Conservation (phyloP, 2,888 invertebrate species). For the Drosophila fulvimacula region DNA sequence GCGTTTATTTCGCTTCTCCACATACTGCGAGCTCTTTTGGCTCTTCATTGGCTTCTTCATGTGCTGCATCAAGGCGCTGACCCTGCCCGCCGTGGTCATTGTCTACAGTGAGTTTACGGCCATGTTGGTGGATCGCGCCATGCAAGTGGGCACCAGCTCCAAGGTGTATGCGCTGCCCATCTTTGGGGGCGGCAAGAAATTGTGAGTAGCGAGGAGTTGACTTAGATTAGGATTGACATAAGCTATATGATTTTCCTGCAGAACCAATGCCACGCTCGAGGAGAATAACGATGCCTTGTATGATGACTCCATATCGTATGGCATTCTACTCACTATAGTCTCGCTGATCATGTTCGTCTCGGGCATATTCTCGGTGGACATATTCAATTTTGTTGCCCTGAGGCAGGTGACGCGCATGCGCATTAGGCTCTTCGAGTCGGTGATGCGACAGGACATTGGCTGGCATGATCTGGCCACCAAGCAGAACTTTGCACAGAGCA, state of each 20-base stretch:
- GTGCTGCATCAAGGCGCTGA: conserved; percentile 87
- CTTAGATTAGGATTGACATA: background rate
- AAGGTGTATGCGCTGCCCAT: conserved; percentile 86
- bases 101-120: conserved; percentile 91
- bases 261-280: conserved; percentile 86
- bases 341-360: conserved; percentile 88
- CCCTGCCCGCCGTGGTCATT: conserved; percentile 89
- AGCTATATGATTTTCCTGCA: conserved; percentile 43
- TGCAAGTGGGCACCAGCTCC: conserved; percentile 87
- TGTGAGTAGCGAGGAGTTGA: conserved; percentile 84
- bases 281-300: conserved; percentile 88
- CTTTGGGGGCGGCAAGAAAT: conserved; percentile 88
- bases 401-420: conserved; percentile 88
- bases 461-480: conserved; percentile 91
- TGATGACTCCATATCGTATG: conserved; percentile 89
- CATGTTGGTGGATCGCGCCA: conserved; percentile 88
- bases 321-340: conserved; percentile 87
- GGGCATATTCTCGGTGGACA: conserved; percentile 88
- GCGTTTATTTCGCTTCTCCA: conserved; percentile 86
- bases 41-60: conserved; percentile 87
- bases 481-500: conserved; percentile 90
- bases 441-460: conserved; percentile 89
- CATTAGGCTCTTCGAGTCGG: conserved; percentile 87
- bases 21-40: conserved; percentile 86
- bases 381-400: conserved; percentile 88